Percentiles rank a stretch among this genome's conserved stretches.
These are phyloP conservation scores for Micrasema longulum DNA, from an alignment of 1,140 invertebrate genomes.

Conservation along the genomic window DNA sequence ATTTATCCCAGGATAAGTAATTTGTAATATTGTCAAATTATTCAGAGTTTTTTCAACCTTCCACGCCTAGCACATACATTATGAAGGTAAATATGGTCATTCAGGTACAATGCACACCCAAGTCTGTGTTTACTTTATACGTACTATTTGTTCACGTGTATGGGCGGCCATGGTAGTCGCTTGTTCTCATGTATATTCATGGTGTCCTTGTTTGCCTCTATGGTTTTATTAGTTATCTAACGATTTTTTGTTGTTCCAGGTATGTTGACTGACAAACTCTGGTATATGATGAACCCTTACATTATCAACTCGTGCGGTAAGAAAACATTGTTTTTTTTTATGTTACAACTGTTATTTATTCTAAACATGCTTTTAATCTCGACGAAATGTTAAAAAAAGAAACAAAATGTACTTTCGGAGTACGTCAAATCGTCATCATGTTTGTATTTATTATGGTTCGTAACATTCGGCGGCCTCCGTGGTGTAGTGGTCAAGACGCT, in stretches of 20 bases:
- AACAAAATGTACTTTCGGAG: too few species aligned
- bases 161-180: background rate
- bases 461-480: too few species aligned
- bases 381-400: too few species aligned
- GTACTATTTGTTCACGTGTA: slow-evolving; percentile 19
- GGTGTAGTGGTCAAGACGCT: too few species aligned
- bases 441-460: too few species aligned
- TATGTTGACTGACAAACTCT: slow-evolving; percentile 9
- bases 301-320: too few species aligned
- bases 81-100: background rate
- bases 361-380: too few species aligned
- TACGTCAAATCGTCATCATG: too few species aligned
- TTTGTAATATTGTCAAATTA: background rate
- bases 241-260: slow-evolving; percentile 31
- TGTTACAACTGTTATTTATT: too few species aligned
- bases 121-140: slow-evolving; percentile 2
- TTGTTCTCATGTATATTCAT: slow-evolving; percentile 25
- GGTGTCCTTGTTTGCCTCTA: slow-evolving; percentile 8
- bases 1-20: too few species aligned
- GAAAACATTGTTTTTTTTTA: too few species aligned
- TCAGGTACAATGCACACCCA: background rate
- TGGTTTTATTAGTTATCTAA: slow-evolving; percentile 17
- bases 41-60: background rate
- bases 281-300: background rate
- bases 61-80: background rate